Conservation (phyloP, 2,797 vertebrate genomes). For the Cirrhinus mrigala region DNA sequence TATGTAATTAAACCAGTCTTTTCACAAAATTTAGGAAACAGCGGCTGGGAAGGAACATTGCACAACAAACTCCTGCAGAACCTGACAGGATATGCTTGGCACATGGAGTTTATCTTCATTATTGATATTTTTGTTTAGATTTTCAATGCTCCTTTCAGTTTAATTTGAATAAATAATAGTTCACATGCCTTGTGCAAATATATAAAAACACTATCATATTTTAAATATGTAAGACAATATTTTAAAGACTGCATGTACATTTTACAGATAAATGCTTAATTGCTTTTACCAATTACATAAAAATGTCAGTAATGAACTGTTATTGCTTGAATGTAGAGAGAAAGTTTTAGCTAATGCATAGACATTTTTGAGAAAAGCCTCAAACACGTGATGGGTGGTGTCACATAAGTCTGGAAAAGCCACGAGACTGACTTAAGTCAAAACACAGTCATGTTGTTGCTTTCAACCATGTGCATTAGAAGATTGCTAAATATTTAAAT, state of each 20-base stretch:
- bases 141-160: neutral
- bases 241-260: neutral
- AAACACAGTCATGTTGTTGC: constrained; percentile 17
- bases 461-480: neutral
- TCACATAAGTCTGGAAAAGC: neutral
- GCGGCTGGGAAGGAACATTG: neutral
- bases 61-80: neutral
- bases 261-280: neutral
- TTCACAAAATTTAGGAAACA: neutral
- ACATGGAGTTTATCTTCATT: neutral
- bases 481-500: neutral
- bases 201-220: neutral
- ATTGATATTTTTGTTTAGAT: neutral
- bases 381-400: constrained; percentile 1
- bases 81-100: neutral
- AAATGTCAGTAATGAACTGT: neutral
- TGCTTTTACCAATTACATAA: neutral
- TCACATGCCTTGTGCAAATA: too few relatives aligned
- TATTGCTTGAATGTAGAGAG: neutral
- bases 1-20: constrained; percentile 10
- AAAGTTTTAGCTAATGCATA: neutral
- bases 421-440: neutral
- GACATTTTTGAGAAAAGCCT: constrained; percentile 1
- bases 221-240: neutral
- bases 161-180: neutral